These are phyloP conservation scores for Manis crassicaudata DNA, from an alignment of 2,797 vertebrate genomes.

Conservation along the genomic window DNA sequence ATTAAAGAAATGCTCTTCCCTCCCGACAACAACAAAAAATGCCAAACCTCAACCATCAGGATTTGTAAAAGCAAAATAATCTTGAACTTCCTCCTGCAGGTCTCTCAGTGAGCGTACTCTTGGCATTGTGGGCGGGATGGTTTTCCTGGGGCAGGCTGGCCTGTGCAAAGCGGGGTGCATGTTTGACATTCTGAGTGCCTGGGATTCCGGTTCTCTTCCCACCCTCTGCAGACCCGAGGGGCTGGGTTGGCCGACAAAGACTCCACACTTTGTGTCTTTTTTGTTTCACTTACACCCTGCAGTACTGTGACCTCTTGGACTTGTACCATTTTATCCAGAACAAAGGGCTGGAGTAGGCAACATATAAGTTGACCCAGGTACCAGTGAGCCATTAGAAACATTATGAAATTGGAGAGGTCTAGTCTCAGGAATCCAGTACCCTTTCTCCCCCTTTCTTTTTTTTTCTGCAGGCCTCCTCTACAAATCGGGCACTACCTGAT, in stretches of 20 bases:
- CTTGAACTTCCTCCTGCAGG: neutral
- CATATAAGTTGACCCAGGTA: neutral
- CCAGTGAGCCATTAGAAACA: neutral
- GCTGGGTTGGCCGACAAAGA: neutral
- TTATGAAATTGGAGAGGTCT: neutral
- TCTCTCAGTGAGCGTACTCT: neutral
- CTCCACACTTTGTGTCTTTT: neutral
- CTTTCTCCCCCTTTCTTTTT: neutral
- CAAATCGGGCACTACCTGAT: neutral
- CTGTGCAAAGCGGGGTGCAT: neutral
- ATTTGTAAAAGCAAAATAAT: neutral
- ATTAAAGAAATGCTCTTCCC: constrained; percentile 32
- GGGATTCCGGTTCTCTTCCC: neutral
- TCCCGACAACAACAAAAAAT: neutral
- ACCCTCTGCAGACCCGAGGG: neutral
- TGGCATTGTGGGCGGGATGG: neutral
- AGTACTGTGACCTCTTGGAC: neutral
- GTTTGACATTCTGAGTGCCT: neutral
- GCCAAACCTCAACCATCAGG: neutral
- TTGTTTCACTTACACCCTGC: neutral
- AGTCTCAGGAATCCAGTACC: neutral
- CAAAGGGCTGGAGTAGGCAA: neutral
- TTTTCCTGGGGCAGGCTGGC: neutral
- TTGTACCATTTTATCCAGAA: neutral
- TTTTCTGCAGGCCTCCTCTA: neutral